Evolutionary conservation across 2,888 invertebrate genomes (phyloP), one percentile per base, ranked within the genome.

Genomic region (Cordilura impudica): DNA sequence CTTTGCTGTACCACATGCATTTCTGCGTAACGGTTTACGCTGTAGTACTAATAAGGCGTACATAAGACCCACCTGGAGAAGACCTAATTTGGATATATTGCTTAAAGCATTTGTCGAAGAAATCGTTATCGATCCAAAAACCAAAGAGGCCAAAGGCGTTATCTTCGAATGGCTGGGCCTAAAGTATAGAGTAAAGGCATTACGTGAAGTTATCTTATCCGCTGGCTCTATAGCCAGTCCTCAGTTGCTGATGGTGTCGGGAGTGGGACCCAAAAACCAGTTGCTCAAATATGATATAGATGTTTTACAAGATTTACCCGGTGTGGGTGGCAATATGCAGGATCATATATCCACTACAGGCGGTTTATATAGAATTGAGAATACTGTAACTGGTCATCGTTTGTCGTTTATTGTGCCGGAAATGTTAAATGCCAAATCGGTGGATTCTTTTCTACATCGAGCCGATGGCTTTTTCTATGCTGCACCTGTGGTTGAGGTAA

Each of bases 1-100:
- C 0, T 95, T 96, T 83, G 93, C 93, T 0, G 91, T 93, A 31
- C 93, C 96, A 0, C 95, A 95, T 81, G 96, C 94, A 0, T 96
- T 96, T 0, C 85, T 96, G 2, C 90, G 94, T 3, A 91, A 96
- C 72, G 97, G 97, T 0, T 90, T 96, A 0, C 91, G 97, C 1
- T 96, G 96, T 86, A 96, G 96, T 84, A 93, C 95, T 0, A 94
- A 96, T 10, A 97, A 96, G 90, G 96, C 94, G 0, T 97, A 94
- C 86, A 88, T 97, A 4, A 90, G 96, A 47, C 92, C 95, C 0
- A 92, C 91, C 0, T 90, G 91, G 69, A 91, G 93, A 74, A 91
- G 96, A 31, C 88, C 91, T 4, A 97, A 97, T 87, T 91, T 97
- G 1, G 94, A 97, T 82, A 91, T 96, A 2, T 92, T 94, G 58